Conservation (phyloP, 2,113 vertebrate species). For the Litocranius walleri region DNA sequence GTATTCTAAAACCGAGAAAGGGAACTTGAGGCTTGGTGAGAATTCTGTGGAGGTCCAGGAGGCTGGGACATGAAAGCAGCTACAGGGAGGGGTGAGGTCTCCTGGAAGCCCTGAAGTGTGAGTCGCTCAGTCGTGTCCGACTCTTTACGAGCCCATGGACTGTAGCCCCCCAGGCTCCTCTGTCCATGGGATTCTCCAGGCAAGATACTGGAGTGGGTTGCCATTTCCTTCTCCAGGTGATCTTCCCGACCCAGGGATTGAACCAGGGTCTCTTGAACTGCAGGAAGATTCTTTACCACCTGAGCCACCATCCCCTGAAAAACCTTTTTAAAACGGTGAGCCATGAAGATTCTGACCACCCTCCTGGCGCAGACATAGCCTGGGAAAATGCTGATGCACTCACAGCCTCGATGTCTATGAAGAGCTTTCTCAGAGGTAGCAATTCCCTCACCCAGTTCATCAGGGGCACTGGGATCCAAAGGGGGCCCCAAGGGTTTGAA, state of each 20-base stretch:
- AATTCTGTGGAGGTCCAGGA: neutral
- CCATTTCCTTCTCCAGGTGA: neutral
- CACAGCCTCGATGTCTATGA: fast-evolving
- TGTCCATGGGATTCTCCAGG: neutral
- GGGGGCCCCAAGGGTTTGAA: neutral
- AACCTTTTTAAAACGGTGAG: neutral
- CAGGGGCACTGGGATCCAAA: neutral
- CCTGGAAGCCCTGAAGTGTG: neutral
- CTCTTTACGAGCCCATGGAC: neutral
- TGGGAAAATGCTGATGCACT: fast-evolving
- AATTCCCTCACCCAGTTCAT: neutral
- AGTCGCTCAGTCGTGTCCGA: neutral
- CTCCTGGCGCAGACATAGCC: too few relatives aligned
- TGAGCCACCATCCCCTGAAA: neutral
- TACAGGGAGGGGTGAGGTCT: fast-evolving
- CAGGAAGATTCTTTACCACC: neutral
- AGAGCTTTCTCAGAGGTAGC: neutral
- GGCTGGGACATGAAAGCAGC: neutral
- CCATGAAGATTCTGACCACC: neutral
- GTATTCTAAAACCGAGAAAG: neutral
- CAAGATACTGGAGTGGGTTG: neutral
- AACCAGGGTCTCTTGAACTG: neutral
- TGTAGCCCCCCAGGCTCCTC: neutral
- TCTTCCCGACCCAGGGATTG: neutral
- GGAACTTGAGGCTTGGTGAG: neutral